Evolutionary conservation across 2,113 vertebrate species (phyloP).

Genomic region (Seriola dumerili): DNA sequence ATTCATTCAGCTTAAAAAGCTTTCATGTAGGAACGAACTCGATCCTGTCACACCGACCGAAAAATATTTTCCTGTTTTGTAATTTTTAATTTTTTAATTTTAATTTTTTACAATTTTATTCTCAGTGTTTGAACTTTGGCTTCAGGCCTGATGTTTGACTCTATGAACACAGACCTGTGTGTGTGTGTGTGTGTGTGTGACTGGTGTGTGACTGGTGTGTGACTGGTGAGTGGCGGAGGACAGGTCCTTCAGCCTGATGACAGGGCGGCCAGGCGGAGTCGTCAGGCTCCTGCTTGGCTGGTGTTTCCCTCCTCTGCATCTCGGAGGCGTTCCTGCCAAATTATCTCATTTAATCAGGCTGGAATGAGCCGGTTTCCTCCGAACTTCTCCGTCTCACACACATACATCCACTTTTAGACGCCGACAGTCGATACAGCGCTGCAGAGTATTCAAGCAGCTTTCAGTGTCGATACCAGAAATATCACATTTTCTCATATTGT

Average conservation of each 20-base stretch:
- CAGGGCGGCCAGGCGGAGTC: not conserved
- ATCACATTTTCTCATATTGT: not conserved
- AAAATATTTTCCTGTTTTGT: not conserved
- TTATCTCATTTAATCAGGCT: constrained; percentile 19
- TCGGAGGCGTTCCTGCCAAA: constrained; percentile 21
- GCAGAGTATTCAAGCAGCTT: not conserved
- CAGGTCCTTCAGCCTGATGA: constrained; percentile 44
- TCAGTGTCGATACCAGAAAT: not conserved
- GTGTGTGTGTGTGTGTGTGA: not conserved
- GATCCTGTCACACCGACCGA: not conserved
- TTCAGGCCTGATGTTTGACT: constrained; percentile 10
- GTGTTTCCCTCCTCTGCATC: constrained; percentile 8
- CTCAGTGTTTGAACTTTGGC: constrained; percentile 1
- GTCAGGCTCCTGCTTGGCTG: not conserved
- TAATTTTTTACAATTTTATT: not conserved
- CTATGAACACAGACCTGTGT: not conserved
- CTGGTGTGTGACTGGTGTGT: not conserved
- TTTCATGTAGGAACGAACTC: not conserved
- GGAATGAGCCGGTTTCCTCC: constrained; percentile 13
- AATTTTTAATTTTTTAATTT: not conserved
- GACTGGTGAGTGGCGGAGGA: constrained; percentile 16
- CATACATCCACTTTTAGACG: not conserved
- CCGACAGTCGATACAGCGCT: not conserved
- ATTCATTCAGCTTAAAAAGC: constrained; percentile 21
- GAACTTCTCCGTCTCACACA: constrained; percentile 22